phyloP scores from a whole-genome alignment of 2,113 vertebrate species.

The Tragelaphus buxtoni region DNA sequence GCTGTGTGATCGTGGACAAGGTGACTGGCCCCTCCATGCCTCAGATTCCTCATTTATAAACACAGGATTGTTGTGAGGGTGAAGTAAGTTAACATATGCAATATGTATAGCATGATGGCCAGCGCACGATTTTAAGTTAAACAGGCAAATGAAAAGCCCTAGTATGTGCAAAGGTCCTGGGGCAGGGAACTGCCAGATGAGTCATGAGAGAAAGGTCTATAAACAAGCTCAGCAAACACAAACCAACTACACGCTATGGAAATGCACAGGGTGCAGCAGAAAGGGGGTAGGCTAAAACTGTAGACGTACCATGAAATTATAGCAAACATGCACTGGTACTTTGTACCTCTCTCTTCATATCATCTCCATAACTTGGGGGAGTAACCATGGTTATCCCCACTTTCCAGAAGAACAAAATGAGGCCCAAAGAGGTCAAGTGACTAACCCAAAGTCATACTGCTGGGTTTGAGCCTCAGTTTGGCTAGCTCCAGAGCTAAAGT shows the following conservation, averaged over 20 bases:
- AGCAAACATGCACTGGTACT: neutral
- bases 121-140: neutral
- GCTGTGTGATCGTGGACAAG: neutral
- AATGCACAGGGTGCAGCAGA: neutral
- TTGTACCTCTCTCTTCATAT: neutral
- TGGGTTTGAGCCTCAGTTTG: neutral
- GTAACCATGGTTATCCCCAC: neutral
- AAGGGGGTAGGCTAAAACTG: neutral
- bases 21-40: neutral
- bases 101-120: neutral
- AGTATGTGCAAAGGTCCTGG: neutral
- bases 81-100: neutral
- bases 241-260: fast-evolving
- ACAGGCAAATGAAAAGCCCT: neutral
- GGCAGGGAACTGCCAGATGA: neutral
- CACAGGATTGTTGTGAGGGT: neutral
- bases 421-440: neutral
- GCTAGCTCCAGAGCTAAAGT: neutral
- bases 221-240: neutral
- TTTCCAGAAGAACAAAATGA: neutral
- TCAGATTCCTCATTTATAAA: slow-evolving; percentile 2
- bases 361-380: neutral
- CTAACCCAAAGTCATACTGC: neutral
- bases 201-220: neutral
- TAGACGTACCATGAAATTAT: neutral